Evolutionary conservation across 2,888 invertebrate species (phyloP).

Genomic region (Heliconius ismenius): DNA sequence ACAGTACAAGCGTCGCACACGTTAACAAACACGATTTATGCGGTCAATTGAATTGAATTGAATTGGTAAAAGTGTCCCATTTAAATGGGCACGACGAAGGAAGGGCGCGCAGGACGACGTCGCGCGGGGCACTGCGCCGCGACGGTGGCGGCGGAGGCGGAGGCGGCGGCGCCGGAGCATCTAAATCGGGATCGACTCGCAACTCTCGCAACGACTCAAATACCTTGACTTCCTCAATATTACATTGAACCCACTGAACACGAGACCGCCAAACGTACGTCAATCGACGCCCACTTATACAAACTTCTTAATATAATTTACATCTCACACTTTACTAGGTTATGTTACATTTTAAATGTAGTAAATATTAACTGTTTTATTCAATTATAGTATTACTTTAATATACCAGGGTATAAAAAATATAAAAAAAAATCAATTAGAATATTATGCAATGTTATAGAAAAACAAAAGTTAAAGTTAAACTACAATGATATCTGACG

Average conservation of each 20-base stretch:
- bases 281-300: constrained; percentile 74
- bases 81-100: constrained; percentile 56
- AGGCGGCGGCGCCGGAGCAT: constrained; percentile 78
- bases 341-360: constrained; percentile 13
- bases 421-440: too few species aligned
- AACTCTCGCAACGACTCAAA: constrained; percentile 80
- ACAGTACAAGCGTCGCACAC: constrained; percentile 31
- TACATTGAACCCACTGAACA: constrained; percentile 79
- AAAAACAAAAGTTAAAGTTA: too few species aligned
- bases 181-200: constrained; percentile 81
- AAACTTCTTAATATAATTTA: constrained; percentile 56
- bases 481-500: too few species aligned
- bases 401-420: too few species aligned
- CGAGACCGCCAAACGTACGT: constrained; percentile 77
- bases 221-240: constrained; percentile 83
- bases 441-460: too few species aligned
- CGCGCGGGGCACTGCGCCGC: constrained; percentile 79
- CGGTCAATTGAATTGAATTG: constrained; percentile 56
- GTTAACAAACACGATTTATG: constrained; percentile 32
- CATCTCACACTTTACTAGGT: constrained; percentile 51
- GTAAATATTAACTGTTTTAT: too few species aligned
- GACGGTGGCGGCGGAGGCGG: constrained; percentile 72
- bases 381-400: too few species aligned
- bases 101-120: constrained; percentile 76
- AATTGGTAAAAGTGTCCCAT: constrained; percentile 57